These are phyloP conservation scores for Malurus elegans DNA, from an alignment of 2,113 vertebrate species.

Conservation along the genomic window DNA sequence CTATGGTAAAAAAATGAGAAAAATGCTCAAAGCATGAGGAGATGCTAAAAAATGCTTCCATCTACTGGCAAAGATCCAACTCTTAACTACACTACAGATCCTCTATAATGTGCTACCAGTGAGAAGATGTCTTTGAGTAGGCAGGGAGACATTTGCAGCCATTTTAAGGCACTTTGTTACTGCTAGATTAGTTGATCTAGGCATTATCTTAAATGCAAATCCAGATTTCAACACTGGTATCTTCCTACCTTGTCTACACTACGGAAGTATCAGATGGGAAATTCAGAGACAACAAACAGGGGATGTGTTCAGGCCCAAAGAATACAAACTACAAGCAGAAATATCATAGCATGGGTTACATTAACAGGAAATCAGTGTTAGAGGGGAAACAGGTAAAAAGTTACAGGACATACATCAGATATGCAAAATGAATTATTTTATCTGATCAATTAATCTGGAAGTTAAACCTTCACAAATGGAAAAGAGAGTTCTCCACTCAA, in stretches of 20 bases:
- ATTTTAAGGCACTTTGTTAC: conserved; percentile 48
- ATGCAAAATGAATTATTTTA: background rate
- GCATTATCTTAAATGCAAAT: background rate
- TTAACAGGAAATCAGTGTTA: background rate
- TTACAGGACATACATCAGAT: background rate
- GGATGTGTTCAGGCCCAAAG: background rate
- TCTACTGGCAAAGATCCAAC: conserved; percentile 38
- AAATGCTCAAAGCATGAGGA: conserved; percentile 38
- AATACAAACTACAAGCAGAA: background rate
- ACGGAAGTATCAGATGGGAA: background rate
- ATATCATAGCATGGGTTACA: background rate
- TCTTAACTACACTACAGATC: conserved; percentile 31
- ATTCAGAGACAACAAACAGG: background rate
- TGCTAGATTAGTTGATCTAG: background rate
- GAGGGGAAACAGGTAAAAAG: background rate
- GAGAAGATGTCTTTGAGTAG: conserved; percentile 51
- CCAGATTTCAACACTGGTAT: background rate
- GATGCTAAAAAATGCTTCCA: conserved; percentile 56
- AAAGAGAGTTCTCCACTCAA: background rate
- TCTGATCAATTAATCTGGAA: background rate
- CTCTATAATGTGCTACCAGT: conserved; percentile 22
- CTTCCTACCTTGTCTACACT: background rate
- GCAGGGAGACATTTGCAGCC: conserved; percentile 51
- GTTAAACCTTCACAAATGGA: background rate
- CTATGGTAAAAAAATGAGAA: background rate